Percentiles rank a stretch among this genome's conserved stretches.
Conservation (phyloP, 2,113 vertebrate species). For the Picathartes gymnocephalus region DNA sequence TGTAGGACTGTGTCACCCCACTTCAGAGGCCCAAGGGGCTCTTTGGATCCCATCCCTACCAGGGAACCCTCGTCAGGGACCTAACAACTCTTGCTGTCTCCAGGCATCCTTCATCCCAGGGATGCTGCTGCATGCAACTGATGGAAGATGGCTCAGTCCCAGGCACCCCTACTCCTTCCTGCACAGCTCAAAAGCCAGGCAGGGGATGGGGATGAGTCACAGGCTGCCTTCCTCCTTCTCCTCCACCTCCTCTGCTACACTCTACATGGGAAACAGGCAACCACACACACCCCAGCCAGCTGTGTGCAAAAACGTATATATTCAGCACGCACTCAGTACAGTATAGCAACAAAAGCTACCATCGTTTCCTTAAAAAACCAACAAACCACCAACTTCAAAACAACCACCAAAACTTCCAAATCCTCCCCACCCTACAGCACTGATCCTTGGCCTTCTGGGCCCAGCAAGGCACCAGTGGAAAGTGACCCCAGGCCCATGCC, state of each 20-base stretch:
- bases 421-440: background rate
- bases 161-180: background rate
- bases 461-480: background rate
- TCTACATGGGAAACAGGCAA: background rate
- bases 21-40: background rate
- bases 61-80: background rate
- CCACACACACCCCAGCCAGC: constrained; percentile 51
- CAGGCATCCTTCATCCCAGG: background rate
- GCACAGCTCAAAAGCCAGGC: background rate
- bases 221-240: background rate
- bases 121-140: background rate
- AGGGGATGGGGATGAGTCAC: background rate
- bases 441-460: background rate
- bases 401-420: background rate
- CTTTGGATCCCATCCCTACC: background rate
- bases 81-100: background rate
- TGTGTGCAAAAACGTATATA: constrained; percentile 47
- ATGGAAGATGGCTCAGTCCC: background rate
- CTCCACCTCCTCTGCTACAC: background rate
- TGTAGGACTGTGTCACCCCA: background rate
- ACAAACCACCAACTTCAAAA: background rate
- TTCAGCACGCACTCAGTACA: constrained; percentile 55
- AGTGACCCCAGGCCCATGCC: fast-evolving
- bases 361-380: background rate
- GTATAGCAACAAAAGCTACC: constrained; percentile 46